Conservation (phyloP, 2,113 vertebrate species). For the Corythornis vintsioides region DNA sequence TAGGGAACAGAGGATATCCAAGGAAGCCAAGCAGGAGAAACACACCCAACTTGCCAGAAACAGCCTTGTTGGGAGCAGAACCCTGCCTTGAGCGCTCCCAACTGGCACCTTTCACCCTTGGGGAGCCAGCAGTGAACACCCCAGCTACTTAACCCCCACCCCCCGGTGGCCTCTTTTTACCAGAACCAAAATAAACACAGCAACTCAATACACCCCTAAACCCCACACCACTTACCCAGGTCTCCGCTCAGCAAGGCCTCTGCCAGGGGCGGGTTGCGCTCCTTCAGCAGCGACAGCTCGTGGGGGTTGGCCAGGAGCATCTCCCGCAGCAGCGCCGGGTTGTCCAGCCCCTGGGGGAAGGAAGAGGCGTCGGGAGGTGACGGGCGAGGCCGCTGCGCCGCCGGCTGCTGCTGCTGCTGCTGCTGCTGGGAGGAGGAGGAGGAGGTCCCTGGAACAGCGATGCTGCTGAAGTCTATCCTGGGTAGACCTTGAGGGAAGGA, state of each 20-base stretch:
- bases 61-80: neutral
- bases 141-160: neutral
- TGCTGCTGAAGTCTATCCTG: constrained; percentile 95
- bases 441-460: constrained; percentile 90
- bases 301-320: constrained; percentile 96
- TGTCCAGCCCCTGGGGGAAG: constrained; percentile 90
- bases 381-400: constrained; percentile 1
- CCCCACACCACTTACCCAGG: constrained; percentile 85
- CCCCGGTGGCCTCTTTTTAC: fast-evolving
- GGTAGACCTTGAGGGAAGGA: constrained; percentile 81
- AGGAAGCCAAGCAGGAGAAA: neutral
- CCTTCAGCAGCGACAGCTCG: constrained; percentile 95
- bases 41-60: neutral
- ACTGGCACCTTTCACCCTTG: neutral
- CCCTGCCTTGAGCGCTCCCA: neutral
- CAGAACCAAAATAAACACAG: neutral
- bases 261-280: constrained; percentile 92
- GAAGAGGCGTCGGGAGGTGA: constrained; percentile 66
- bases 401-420: constrained; percentile 58
- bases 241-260: constrained; percentile 97
- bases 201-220: too few relatives aligned
- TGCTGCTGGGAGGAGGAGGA: constrained; percentile 11
- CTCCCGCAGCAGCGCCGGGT: constrained; percentile 90
- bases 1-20: neutral
- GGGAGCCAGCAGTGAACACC: fast-evolving